Base-by-base conservation (phyloP, 2,888 invertebrate species). In the Lucinisca nassula region DNA sequence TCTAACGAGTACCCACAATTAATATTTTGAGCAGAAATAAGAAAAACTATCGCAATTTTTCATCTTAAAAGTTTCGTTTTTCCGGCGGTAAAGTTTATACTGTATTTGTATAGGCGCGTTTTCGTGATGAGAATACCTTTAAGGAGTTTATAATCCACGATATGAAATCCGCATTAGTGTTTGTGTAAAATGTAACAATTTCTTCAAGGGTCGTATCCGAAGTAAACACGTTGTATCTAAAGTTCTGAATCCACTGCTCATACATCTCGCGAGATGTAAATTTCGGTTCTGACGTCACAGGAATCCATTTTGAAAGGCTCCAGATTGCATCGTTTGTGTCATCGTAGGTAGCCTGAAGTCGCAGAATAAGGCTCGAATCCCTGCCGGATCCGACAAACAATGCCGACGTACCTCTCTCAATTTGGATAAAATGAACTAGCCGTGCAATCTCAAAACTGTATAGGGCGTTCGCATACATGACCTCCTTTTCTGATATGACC, bases 331-430 rank as follows among this genome's bases (percentile, higher is more conserved):
- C 74, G 30, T 74, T 49, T 4, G 74, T 74, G 10, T 74, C 6
- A 14, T 49, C 45, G 24, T 74, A 74, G 1, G 45, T 30, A 17
- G 38, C 74, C 30, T 74, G 74, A 8, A 74, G 74, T 17, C 74
- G 38, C 2, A 74, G 49, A 24, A 40, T 74, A 14, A 49, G 45
- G 24, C 40, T 49, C 3, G 40, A 2, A 40, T 83, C 80, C 12
- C 90, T 89, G 2, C 76, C 45, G 37, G 91, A 89, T 55, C 92
- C 89, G 35, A 93, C 49, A 70, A 91, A 92, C 8, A 93, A 79
- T 0, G 90, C 89, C 1, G 92, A 89, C 0, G 86, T 89, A 12
- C 92, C 93, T 61, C 93, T 55, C 77, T 93, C 93, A 21, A 92
- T 89, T 85, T 93, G 93, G 10, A 87, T 51, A n/a, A 72, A 61